Evolutionary conservation across 2,888 invertebrate genomes (phyloP).

Genomic region (Drosophila austrosaltans): DNA sequence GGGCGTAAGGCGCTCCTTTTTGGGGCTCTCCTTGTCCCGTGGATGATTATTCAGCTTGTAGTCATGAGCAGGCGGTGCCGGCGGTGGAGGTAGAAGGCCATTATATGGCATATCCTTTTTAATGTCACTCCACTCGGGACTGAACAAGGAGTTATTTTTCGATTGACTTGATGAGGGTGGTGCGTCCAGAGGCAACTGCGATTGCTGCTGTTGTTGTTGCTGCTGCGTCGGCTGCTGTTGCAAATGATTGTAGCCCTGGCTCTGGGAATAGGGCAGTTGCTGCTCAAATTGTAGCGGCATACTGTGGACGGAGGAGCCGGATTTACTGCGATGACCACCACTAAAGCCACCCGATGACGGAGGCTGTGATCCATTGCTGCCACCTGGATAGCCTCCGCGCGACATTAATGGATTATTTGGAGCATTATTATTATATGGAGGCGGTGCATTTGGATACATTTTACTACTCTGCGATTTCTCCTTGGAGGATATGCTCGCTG

Average conservation of each 20-base stretch:
- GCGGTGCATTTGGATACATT: conserved; percentile 68
- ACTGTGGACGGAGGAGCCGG: conserved; percentile 74
- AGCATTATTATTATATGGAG: conserved; percentile 47
- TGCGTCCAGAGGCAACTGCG: conserved; percentile 49
- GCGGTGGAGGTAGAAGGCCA: conserved; percentile 63
- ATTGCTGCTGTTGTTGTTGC: conserved; percentile 49
- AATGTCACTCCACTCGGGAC: conserved; percentile 82
- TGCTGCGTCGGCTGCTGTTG: conserved; percentile 56
- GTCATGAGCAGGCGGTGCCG: conserved; percentile 57
- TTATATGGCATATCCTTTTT: conserved; percentile 69
- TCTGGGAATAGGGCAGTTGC: conserved; percentile 67
- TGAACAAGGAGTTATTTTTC: conserved; percentile 80
- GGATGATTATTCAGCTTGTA: conserved; percentile 69
- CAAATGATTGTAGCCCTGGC: conserved; percentile 63
- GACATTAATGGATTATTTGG: conserved; percentile 54
- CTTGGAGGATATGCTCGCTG: conserved; percentile 54
- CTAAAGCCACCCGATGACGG: conserved; percentile 44
- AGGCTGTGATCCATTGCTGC: conserved; percentile 57
- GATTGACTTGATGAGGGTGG: conserved; percentile 30
- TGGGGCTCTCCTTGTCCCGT: conserved; percentile 81
- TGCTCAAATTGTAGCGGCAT: conserved; percentile 63
- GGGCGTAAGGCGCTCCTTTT: conserved; percentile 76
- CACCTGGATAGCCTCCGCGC: conserved; percentile 55
- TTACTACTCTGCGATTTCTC: conserved; percentile 66
- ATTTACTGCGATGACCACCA: conserved; percentile 66